Evolutionary conservation across 2,888 invertebrate species (phyloP), one percentile per base, ranked within the genome.

Genomic region (Abrostola tripartita): DNA sequence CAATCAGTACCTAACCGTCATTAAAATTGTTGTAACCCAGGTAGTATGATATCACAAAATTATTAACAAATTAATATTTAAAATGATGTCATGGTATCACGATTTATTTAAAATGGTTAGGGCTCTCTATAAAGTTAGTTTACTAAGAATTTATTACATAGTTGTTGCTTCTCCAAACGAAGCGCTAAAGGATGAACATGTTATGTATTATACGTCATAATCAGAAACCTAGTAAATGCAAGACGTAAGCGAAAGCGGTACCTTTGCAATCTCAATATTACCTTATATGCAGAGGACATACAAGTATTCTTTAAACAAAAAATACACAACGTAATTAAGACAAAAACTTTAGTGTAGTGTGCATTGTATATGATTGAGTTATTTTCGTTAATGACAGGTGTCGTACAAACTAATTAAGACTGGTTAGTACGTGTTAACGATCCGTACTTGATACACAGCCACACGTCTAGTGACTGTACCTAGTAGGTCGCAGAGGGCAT

Each of bases 1-100:
- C 69, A 74, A 68, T 74, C 72, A 58, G 62, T 75, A 72, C 60
- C 62, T 54, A 63, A 75, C 69, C 75, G 67, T 78, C 69, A 80
- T 75, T 78, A 76, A 75, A 74, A 73, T 78, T 66, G 66, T 70
- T 74, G 56, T 44, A 68, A 67, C 69, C 52, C 79, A 79, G 79
- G 79, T 79, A 79, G 79, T 67, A 61, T 14, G 5, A 55, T 54
- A 71, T 61, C 74, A 61, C 62, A 61, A 68, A 69, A 65, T 80
- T 65, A 68, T 73, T 65, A 56, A 14, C 44, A 8, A 9, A 72
- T 61, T 75, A 71, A 65, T 65, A 77, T 63, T 79, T 68, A 62
- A 70, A 74, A 62, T 66, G 63, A 65, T 68, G 78, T 72, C 67
- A 80, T 71, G 69, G 65, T 54, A 61, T 62, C 63, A 61, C 61